These are phyloP conservation scores for Ptychadena robeensis DNA, from an alignment of 2,797 vertebrate species.

Conservation along the genomic window DNA sequence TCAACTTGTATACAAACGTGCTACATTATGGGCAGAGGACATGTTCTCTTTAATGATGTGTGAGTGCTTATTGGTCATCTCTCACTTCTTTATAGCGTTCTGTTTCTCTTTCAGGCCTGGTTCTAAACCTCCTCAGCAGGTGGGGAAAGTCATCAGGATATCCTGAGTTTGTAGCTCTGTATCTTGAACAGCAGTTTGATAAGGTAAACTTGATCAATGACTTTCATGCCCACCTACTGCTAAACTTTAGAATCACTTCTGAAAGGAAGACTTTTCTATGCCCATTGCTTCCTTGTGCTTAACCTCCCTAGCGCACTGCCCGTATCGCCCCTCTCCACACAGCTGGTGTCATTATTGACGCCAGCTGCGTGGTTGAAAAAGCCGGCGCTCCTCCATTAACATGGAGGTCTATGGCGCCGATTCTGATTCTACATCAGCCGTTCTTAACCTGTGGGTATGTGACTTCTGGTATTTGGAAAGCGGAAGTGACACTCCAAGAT, in stretches of 20 bases:
- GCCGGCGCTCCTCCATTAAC: too few relatives aligned
- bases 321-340: too few relatives aligned
- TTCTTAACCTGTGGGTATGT: too few relatives aligned
- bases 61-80: neutral
- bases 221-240: slow-evolving; percentile 33
- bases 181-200: slow-evolving; percentile 59
- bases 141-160: slow-evolving; percentile 52
- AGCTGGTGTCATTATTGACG: too few relatives aligned
- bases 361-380: too few relatives aligned
- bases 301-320: too few relatives aligned
- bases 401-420: too few relatives aligned
- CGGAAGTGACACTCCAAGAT: too few relatives aligned
- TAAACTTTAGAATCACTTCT: slow-evolving; percentile 46
- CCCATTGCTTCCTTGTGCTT: neutral
- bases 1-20: too few relatives aligned
- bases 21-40: neutral
- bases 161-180: slow-evolving; percentile 56
- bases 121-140: slow-evolving; percentile 56
- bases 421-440: too few relatives aligned
- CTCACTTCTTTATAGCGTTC: neutral
- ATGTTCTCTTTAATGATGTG: neutral
- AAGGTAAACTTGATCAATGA: slow-evolving; percentile 59
- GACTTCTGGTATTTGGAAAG: too few relatives aligned
- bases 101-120: slow-evolving; percentile 60
- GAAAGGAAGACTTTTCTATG: neutral